Evolutionary conservation across 2,888 invertebrate species (phyloP).

Genomic region (Aspidapion aeneum): DNA sequence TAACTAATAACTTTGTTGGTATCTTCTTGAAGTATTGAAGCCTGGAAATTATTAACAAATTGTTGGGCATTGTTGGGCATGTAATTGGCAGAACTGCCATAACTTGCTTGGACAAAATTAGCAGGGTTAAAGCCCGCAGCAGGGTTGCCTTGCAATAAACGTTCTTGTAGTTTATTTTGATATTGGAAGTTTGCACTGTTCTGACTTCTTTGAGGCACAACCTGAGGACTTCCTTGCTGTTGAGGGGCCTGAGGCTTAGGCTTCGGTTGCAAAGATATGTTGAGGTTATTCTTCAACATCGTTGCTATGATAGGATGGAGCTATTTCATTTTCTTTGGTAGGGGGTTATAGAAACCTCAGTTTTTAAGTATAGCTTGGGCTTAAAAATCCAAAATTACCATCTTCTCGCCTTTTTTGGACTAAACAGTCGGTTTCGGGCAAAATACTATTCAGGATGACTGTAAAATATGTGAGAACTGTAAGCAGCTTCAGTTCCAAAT

Average conservation of each 20-base stretch:
- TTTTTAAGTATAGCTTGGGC: no score
- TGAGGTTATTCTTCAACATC: constrained; percentile 46
- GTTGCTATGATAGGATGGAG: constrained; percentile 44
- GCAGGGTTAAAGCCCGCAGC: background rate
- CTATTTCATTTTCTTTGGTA: constrained; percentile 37
- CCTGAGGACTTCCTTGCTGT: background rate
- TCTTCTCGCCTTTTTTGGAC: no score
- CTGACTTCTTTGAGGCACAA: background rate
- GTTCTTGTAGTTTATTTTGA: background rate
- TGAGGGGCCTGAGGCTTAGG: background rate
- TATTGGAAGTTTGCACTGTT: background rate
- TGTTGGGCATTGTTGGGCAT: constrained; percentile 3
- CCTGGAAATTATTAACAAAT: background rate
- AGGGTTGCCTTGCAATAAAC: background rate
- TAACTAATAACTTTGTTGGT: constrained; percentile 40
- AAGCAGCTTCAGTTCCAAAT: constrained; percentile 48
- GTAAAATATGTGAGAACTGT: constrained; percentile 49
- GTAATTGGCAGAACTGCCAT: constrained; percentile 5
- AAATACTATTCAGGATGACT: constrained; percentile 50
- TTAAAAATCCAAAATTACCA: no score
- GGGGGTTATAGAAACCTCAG: no score
- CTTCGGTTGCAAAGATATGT: constrained; percentile 40
- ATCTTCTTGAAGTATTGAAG: constrained; percentile 12
- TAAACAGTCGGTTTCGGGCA: no score
- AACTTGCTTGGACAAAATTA: background rate